A percentile compares a stretch with the other conserved stretches of the same genome.
Evolutionary conservation across 2,888 invertebrate genomes (phyloP).

Genomic region (Esperia sulphurella): DNA sequence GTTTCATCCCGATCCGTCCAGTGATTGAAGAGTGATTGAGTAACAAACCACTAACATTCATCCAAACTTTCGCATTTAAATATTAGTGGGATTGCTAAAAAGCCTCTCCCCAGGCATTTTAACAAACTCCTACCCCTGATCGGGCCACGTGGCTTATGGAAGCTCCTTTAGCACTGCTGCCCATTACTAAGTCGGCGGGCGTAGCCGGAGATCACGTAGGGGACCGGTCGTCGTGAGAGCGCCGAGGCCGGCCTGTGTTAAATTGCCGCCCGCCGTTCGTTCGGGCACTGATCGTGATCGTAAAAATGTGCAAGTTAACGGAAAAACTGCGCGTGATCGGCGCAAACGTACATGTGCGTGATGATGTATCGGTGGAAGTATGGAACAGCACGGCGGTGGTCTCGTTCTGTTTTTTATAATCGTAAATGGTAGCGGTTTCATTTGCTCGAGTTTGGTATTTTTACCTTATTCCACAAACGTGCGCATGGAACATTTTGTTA

Average conservation of each 20-base stretch:
- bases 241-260: constrained; percentile 28
- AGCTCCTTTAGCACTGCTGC: too few relatives aligned
- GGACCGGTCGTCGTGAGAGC: constrained; percentile 53
- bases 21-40: too few relatives aligned
- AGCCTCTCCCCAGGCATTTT: background rate
- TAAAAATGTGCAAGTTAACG: constrained; percentile 68
- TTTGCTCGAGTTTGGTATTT: too few relatives aligned
- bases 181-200: constrained; percentile 53
- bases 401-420: background rate
- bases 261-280: constrained; percentile 33
- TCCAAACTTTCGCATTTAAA: too few relatives aligned
- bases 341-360: background rate
- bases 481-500: too few relatives aligned
- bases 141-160: too few relatives aligned
- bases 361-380: background rate
- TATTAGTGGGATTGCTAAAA: background rate
- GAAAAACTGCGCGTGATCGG: constrained; percentile 31
- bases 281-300: constrained; percentile 27
- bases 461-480: too few relatives aligned
- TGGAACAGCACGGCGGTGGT: background rate
- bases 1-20: too few relatives aligned
- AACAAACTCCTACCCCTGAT: too few relatives aligned
- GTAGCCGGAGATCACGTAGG: constrained; percentile 68
- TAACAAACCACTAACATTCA: too few relatives aligned
- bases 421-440: too few relatives aligned